These are phyloP conservation scores for Malurus melanocephalus DNA, from an alignment of 2,113 vertebrate genomes.

Conservation along the genomic window DNA sequence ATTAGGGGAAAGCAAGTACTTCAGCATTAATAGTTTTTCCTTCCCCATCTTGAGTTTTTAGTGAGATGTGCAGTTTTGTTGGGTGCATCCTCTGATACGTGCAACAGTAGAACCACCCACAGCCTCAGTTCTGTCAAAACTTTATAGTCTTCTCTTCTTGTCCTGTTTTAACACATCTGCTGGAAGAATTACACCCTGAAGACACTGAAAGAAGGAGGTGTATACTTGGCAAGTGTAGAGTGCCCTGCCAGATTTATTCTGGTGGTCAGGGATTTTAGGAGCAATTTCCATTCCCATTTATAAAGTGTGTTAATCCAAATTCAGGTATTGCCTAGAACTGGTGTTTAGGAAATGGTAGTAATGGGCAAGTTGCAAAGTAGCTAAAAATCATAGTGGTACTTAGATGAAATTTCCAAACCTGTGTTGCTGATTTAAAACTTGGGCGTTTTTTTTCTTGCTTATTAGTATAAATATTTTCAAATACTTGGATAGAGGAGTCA, in stretches of 20 bases:
- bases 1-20: background rate
- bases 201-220: background rate
- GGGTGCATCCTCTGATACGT: accelerated
- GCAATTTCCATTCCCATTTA: background rate
- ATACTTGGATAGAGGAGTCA: background rate
- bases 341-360: background rate
- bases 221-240: background rate
- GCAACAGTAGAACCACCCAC: background rate
- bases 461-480: background rate
- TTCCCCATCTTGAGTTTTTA: background rate
- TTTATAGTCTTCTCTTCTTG: background rate
- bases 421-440: background rate
- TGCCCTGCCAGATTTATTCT: background rate
- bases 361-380: background rate
- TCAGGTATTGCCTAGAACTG: background rate
- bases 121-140: background rate
- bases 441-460: background rate
- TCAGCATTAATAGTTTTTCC: background rate
- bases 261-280: background rate
- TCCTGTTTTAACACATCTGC: background rate
- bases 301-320: background rate
- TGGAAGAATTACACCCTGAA: background rate
- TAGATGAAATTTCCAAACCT: background rate
- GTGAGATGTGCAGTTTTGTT: background rate
- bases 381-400: background rate